Evolutionary conservation across 2,888 invertebrate genomes (phyloP).

Genomic region (Pachymerium ferrugineum): DNA sequence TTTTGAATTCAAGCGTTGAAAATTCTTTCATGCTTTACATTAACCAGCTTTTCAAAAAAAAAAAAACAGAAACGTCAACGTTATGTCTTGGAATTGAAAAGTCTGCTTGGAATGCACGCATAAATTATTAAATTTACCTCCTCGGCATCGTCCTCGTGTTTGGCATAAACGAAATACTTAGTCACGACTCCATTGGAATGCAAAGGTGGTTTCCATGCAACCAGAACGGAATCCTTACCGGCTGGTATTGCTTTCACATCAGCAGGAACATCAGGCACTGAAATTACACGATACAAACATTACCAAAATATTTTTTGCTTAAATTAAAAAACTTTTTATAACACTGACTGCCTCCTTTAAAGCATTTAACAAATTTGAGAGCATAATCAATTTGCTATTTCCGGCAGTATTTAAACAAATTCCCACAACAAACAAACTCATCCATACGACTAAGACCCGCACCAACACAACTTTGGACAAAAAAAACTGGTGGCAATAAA

Average conservation of each 20-base stretch:
- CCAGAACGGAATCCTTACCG: constrained; percentile 82
- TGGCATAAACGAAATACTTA: constrained; percentile 84
- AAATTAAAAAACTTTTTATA: not conserved
- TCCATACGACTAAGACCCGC: not conserved
- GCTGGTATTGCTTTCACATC: constrained; percentile 89
- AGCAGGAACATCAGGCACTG: constrained; percentile 88
- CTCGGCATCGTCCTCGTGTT: constrained; percentile 45
- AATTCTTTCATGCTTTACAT: no score
- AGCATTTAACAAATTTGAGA: not conserved
- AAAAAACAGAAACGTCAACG: not conserved
- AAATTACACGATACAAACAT: constrained; percentile 37
- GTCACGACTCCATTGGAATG: constrained; percentile 88
- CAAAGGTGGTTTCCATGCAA: constrained; percentile 89
- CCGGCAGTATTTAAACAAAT: not conserved
- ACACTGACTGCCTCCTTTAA: no score
- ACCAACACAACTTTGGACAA: not conserved
- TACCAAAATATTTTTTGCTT: not conserved
- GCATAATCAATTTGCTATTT: not conserved
- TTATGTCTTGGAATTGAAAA: no score
- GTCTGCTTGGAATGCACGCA: no score
- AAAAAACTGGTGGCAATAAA: not conserved
- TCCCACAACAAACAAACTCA: not conserved
- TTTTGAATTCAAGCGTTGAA: no score
- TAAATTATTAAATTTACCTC: constrained; percentile 37
- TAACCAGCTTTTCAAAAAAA: no score